A percentile compares a stretch with the other conserved stretches of the same genome.
These are phyloP conservation scores for Eupithecia insigniata DNA, from an alignment of 2,888 invertebrate species.

Conservation along the genomic window DNA sequence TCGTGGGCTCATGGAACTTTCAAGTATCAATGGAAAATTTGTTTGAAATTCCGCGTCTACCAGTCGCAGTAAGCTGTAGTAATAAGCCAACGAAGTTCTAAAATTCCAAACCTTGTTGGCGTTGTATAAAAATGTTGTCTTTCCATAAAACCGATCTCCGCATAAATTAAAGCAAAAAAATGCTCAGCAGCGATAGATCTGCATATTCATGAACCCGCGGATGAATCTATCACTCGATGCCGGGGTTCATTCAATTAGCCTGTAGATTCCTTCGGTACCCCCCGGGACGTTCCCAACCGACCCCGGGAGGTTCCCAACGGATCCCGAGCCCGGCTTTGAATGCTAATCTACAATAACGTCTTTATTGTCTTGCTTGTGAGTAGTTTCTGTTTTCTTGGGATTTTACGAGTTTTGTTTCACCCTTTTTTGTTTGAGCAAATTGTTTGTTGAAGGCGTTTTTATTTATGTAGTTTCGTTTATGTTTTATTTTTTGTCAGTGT, in stretches of 20 bases:
- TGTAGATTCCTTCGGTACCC: background rate
- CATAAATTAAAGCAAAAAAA: background rate
- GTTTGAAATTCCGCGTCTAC: background rate
- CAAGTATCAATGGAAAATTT: too few species aligned
- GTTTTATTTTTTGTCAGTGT: background rate
- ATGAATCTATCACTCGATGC: slow-evolving; percentile 8
- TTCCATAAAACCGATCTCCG: slow-evolving; percentile 6
- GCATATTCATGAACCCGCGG: background rate
- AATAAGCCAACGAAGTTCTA: background rate
- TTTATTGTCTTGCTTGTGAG: slow-evolving; percentile 32
- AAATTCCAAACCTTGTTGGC: background rate
- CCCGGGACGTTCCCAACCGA: background rate
- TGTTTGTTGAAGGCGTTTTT: slow-evolving; percentile 23
- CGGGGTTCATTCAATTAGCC: slow-evolving; percentile 31
- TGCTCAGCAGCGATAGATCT: background rate
- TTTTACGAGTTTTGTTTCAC: slow-evolving; percentile 25
- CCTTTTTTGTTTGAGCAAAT: slow-evolving; percentile 20
- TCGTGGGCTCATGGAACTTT: too few species aligned
- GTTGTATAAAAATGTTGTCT: background rate
- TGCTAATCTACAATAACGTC: slow-evolving; percentile 36
- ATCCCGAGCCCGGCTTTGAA: slow-evolving; percentile 29
- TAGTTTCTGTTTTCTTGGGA: slow-evolving; percentile 19
- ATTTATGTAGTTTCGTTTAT: slow-evolving; percentile 15
- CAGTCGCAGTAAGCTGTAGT: background rate
- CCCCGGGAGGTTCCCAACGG: slow-evolving; percentile 13